Conservation (phyloP, 2,113 vertebrate genomes). For the Atractosteus spatula region DNA sequence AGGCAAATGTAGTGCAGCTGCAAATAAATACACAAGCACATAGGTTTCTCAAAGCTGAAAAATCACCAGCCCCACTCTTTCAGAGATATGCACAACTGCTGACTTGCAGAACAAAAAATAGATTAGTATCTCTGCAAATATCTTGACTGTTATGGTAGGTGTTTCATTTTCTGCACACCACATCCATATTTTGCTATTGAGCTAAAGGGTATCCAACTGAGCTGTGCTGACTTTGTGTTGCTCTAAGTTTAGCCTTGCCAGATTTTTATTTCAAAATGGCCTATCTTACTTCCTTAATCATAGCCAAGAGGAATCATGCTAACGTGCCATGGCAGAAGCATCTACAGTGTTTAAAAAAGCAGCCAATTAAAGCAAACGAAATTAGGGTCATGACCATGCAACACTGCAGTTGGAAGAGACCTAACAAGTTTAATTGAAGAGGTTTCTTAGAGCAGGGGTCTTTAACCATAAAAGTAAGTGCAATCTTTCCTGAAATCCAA, state of each 20-base stretch:
- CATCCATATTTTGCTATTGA: no score
- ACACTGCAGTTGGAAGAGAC: constrained; percentile 7
- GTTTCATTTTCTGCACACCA: no score
- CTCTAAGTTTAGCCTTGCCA: background rate
- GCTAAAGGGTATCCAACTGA: constrained; percentile 30
- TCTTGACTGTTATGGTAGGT: no score
- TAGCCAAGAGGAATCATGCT: constrained; percentile 46
- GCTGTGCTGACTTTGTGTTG: constrained; percentile 41
- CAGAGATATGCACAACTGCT: no score
- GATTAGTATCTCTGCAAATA: no score
- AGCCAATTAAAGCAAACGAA: constrained; percentile 23
- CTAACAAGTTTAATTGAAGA: background rate
- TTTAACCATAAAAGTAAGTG: background rate
- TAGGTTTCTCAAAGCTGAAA: no score
- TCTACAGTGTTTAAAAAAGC: constrained; percentile 42
- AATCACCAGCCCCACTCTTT: no score
- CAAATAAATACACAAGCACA: no score
- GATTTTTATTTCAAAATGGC: constrained; percentile 41
- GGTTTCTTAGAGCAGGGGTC: background rate
- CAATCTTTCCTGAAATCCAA: background rate
- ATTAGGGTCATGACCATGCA: constrained; percentile 50
- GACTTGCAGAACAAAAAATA: no score
- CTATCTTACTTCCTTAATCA: constrained; percentile 33
- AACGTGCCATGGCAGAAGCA: constrained; percentile 43
- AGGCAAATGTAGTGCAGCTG: no score